Evolutionary conservation across 1,140 invertebrate species (phyloP).

Genomic region (Polypedilum vanderplanki): DNA sequence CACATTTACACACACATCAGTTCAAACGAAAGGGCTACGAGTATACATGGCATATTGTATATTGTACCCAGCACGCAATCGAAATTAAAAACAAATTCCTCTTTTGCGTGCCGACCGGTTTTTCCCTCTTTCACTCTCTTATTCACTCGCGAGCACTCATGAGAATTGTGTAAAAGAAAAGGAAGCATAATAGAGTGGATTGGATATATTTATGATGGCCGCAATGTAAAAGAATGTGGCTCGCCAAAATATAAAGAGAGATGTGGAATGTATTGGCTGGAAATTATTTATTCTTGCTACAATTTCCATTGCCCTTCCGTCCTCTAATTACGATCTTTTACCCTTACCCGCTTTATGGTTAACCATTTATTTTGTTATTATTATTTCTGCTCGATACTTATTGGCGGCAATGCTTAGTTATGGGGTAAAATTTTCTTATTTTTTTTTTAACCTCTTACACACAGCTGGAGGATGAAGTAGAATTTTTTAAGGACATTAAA

Average conservation of each 20-base stretch:
- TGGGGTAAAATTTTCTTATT: neutral
- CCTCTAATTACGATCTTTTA: constrained; percentile 3
- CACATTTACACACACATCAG: neutral
- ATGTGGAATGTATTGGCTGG: neutral
- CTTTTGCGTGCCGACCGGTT: constrained; percentile 16
- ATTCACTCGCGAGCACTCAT: neutral
- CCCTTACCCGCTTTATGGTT: neutral
- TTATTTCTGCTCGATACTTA: neutral
- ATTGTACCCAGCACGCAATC: constrained; percentile 10
- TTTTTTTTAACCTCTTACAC: too few relatives aligned
- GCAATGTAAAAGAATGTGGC: neutral
- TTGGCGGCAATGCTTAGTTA: neutral
- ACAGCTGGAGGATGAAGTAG: neutral
- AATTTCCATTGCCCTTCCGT: neutral
- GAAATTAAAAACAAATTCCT: constrained; percentile 27
- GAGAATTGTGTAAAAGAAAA: neutral
- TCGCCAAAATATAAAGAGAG: neutral
- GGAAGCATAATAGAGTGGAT: neutral
- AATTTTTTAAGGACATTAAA: neutral
- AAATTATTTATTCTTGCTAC: neutral
- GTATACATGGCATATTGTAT: neutral
- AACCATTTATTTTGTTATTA: constrained; percentile 12
- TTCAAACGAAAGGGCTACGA: neutral
- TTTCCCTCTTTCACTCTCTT: neutral
- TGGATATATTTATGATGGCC: neutral